Evolutionary conservation across 2,888 invertebrate species (phyloP).

Genomic region (Drosophila quasianomalipes): DNA sequence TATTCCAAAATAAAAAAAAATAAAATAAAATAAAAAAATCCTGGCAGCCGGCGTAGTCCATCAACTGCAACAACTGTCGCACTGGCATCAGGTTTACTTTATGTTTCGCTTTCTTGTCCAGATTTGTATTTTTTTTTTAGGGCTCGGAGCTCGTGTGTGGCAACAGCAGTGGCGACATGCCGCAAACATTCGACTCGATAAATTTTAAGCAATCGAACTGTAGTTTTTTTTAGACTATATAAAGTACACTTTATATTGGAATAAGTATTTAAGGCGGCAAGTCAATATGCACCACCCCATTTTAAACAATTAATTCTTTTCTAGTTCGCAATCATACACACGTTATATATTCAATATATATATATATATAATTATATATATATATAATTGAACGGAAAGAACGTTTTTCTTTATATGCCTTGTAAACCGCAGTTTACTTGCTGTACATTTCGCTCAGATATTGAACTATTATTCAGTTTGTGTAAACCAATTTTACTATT

Average conservation of each 20-base stretch:
- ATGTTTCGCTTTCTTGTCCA: slow-evolving; percentile 35
- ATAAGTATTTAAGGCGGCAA: not conserved
- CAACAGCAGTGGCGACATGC: slow-evolving; percentile 43
- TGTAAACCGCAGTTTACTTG: not conserved
- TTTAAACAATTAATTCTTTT: not conserved
- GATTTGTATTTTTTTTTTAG: slow-evolving; percentile 31
- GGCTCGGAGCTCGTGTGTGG: slow-evolving; percentile 58
- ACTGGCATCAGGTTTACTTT: slow-evolving; percentile 58
- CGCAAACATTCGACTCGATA: slow-evolving; percentile 55
- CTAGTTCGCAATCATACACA: not conserved
- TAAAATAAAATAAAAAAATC: slow-evolving; percentile 32
- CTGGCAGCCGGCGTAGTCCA: slow-evolving; percentile 59
- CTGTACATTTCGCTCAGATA: not conserved
- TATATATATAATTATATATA: no score
- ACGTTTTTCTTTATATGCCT: not conserved
- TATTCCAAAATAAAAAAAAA: slow-evolving; percentile 28
- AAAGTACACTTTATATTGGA: slow-evolving; percentile 34
- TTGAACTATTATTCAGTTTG: not conserved
- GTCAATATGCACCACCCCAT: not conserved
- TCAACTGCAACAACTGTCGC: slow-evolving; percentile 61
- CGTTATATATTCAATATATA: not conserved
- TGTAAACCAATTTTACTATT: not conserved
- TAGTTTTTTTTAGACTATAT: slow-evolving; percentile 37
- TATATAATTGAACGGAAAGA: not conserved
- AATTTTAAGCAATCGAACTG: slow-evolving; percentile 49